Evolutionary conservation across 2,888 invertebrate genomes (phyloP).

Genomic region (Drosophila prostipennis): DNA sequence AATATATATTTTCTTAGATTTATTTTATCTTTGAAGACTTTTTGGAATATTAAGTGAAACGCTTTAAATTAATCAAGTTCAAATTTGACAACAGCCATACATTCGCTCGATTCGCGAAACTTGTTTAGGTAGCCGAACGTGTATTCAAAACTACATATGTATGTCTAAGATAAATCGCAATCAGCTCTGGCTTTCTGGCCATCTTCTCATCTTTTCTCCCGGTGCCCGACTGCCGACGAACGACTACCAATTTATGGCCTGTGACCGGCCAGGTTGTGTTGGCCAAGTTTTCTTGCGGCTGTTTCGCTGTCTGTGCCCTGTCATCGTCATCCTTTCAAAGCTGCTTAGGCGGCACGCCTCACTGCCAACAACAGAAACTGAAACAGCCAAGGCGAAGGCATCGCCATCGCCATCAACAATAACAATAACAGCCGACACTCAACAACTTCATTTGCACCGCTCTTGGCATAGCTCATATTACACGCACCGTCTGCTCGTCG

Average conservation of each 20-base stretch:
- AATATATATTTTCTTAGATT: not conserved
- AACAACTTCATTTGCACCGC: slow-evolving; percentile 70
- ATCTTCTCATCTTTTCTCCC: slow-evolving; percentile 27
- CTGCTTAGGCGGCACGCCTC: slow-evolving; percentile 60
- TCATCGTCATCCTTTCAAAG: slow-evolving; percentile 64
- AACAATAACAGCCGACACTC: slow-evolving; percentile 38
- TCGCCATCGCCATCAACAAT: slow-evolving; percentile 14
- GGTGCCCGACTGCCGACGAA: slow-evolving; percentile 14
- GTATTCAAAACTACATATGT: slow-evolving; percentile 22
- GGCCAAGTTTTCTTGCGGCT: slow-evolving; percentile 32
- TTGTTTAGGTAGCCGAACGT: slow-evolving; percentile 30
- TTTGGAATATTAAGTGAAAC: not conserved
- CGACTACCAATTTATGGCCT: slow-evolving; percentile 45
- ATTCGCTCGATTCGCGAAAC: slow-evolving; percentile 15
- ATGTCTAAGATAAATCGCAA: slow-evolving; percentile 32
- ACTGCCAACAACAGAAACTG: slow-evolving; percentile 26
- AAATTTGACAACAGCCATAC: slow-evolving; percentile 20
- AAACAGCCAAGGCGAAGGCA: slow-evolving; percentile 11
- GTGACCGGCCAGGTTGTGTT: slow-evolving; percentile 30
- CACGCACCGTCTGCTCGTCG: slow-evolving; percentile 57
- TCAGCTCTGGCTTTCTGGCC: slow-evolving; percentile 17
- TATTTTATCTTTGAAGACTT: not conserved
- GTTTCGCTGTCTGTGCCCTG: slow-evolving; percentile 40
- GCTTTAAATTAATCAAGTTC: slow-evolving; percentile 32
- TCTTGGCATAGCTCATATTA: slow-evolving; percentile 68